These are phyloP conservation scores for Formica aserva DNA, from an alignment of 2,888 invertebrate species.

Conservation along the genomic window DNA sequence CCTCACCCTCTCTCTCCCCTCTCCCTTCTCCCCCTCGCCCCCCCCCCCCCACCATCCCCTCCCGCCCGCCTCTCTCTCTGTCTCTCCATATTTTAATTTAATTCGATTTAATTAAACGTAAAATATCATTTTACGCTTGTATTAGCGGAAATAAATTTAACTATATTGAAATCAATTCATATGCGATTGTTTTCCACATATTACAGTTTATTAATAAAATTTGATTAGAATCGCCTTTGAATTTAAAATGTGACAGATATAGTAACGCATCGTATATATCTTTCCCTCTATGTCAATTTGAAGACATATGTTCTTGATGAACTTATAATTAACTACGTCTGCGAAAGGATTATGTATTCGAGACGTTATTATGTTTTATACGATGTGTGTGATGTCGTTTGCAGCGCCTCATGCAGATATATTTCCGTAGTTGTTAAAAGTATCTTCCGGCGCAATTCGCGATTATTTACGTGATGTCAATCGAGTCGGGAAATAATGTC, in stretches of 20 bases:
- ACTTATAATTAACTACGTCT: conserved; percentile 40
- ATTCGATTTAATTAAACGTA: background rate
- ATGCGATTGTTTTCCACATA: background rate
- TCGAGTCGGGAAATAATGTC: conserved; percentile 61
- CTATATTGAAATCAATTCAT: background rate
- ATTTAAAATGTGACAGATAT: conserved; percentile 3
- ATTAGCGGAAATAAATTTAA: background rate
- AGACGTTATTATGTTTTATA: conserved; percentile 64
- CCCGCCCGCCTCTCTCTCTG: background rate
- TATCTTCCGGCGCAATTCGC: background rate
- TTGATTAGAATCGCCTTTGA: conserved; percentile 10
- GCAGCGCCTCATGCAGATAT: conserved; percentile 45
- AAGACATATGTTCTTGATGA: conserved; percentile 14
- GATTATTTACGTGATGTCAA: conserved; percentile 54
- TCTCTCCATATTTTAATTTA: background rate
- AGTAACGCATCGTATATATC: background rate
- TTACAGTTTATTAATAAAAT: conserved; percentile 7
- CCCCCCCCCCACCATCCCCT: no score
- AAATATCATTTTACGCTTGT: background rate
- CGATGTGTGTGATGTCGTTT: conserved; percentile 62
- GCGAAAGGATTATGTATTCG: conserved; percentile 63
- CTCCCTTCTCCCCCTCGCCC: no score
- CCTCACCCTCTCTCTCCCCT: no score
- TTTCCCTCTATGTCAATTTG: background rate
- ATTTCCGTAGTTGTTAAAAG: conserved; percentile 63